These are phyloP conservation scores for Alfaro cultratus DNA, from an alignment of 2,797 vertebrate species.

Conservation along the genomic window DNA sequence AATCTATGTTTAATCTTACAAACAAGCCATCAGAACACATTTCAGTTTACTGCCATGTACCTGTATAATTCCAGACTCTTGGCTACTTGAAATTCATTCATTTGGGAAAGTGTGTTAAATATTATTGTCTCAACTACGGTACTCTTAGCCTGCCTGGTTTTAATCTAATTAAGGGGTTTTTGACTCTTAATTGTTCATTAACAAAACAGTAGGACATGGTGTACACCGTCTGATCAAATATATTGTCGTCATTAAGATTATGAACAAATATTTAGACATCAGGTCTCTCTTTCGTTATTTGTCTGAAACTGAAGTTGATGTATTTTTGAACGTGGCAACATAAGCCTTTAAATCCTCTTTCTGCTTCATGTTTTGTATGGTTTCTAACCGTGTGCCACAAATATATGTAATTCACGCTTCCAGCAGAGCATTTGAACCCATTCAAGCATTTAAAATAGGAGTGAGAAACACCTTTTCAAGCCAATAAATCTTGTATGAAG, in stretches of 20 bases:
- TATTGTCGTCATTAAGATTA: neutral
- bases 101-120: neutral
- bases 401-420: slow-evolving; percentile 15
- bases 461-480: slow-evolving; percentile 12
- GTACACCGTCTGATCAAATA: neutral
- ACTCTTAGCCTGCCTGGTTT: neutral
- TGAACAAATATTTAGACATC: neutral
- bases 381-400: slow-evolving; percentile 10
- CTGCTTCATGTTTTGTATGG: slow-evolving; percentile 19
- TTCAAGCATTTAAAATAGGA: slow-evolving; percentile 3
- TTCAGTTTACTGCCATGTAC: too few species aligned
- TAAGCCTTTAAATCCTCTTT: slow-evolving; percentile 17
- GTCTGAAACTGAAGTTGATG: neutral
- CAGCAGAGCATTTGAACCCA: slow-evolving; percentile 4
- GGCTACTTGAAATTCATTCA: neutral
- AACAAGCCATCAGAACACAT: neutral
- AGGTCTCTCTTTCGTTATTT: slow-evolving; percentile 1
- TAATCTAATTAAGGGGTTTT: neutral
- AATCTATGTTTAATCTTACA: neutral
- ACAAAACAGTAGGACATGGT: neutral
- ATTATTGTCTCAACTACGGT: neutral
- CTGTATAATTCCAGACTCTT: neutral
- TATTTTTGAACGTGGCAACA: neutral
- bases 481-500: slow-evolving; percentile 12
- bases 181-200: neutral